Evolutionary conservation across 2,888 invertebrate genomes (phyloP).

Genomic region (Heliconius ismenius): DNA sequence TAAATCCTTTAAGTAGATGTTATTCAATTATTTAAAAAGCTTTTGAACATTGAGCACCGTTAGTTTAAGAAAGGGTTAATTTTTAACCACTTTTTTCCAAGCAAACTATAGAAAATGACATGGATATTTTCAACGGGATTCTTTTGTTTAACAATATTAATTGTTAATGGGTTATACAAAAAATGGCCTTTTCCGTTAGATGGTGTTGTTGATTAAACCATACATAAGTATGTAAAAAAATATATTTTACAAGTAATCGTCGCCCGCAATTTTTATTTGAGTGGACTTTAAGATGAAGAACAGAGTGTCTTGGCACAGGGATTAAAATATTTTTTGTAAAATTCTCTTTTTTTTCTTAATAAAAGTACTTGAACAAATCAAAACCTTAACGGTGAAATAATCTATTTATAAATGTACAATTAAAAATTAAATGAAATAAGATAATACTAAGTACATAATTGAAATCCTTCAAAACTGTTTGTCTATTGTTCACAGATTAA

Average conservation of each 20-base stretch:
- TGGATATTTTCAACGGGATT: background rate
- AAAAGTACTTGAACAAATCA: too few relatives aligned
- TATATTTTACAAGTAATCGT: too few relatives aligned
- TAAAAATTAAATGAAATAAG: conserved; percentile 6
- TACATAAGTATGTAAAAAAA: too few relatives aligned
- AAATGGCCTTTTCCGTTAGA: background rate
- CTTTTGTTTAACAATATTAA: conserved; percentile 15
- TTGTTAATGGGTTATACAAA: conserved; percentile 3
- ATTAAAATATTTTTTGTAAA: background rate
- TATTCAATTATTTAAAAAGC: background rate
- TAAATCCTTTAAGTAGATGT: conserved; percentile 6
- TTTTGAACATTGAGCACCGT: background rate
- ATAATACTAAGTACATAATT: conserved; percentile 24
- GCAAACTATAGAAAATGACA: conserved; percentile 10
- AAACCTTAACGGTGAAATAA: too few relatives aligned
- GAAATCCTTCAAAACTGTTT: conserved; percentile 30
- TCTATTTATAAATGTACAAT: conserved; percentile 1
- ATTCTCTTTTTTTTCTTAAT: too few relatives aligned
- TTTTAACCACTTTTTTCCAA: conserved; percentile 19
- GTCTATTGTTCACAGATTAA: conserved; percentile 25
- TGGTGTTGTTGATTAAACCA: too few relatives aligned
- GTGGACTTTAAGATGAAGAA: background rate
- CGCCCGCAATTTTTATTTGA: too few relatives aligned
- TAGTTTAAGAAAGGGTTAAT: conserved; percentile 5
- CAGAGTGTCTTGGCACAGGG: background rate